Base-by-base conservation (phyloP, 23 tunicate species). In the Clavelina lepadiformis region DNA sequence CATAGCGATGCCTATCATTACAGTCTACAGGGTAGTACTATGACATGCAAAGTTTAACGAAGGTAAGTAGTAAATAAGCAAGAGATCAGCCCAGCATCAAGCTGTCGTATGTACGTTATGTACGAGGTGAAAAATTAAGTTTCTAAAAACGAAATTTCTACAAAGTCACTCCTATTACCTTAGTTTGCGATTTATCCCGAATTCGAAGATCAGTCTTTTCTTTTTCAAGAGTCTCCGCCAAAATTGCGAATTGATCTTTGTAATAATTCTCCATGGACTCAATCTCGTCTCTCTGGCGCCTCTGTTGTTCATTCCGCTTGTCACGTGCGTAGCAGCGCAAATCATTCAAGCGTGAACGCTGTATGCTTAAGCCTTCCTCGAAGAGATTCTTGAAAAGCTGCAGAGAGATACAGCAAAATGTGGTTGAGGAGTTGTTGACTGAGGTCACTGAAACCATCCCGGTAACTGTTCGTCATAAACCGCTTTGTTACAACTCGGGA, bases 381-480 rank as follows among this genome's bases (percentile, higher is more conserved):
- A 89, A 89, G 58, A 89, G 55, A 32, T 85, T 91, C 52, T 82
- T 82, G 75, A 89, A 89, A 3, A 89, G 75, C 97, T 89, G 75
- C 33, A 63, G 36, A 62, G 31, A 22, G n/a, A n/a, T n/a, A n/a
- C n/a, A n/a, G n/a, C n/a, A n/a, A n/a, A n/a, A n/a, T n/a, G n/a
- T n/a, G n/a, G n/a, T n/a, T n/a, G n/a, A n/a, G n/a, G n/a, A n/a
- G n/a, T n/a, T n/a, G n/a, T n/a, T n/a, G n/a, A n/a, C n/a, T n/a
- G n/a, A n/a, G n/a, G n/a, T n/a, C n/a, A n/a, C n/a, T n/a, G n/a
- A n/a, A n/a, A n/a, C n/a, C n/a, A n/a, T n/a, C n/a, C n/a, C n/a
- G n/a, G n/a, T n/a, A n/a, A n/a, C n/a, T n/a, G n/a, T n/a, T n/a
- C n/a, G n/a, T n/a, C n/a, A n/a, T n/a, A n/a, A n/a, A n/a, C n/a